These are phyloP conservation scores for Mimumesa dahlbomi DNA, from an alignment of 2,888 invertebrate genomes.

Conservation along the genomic window DNA sequence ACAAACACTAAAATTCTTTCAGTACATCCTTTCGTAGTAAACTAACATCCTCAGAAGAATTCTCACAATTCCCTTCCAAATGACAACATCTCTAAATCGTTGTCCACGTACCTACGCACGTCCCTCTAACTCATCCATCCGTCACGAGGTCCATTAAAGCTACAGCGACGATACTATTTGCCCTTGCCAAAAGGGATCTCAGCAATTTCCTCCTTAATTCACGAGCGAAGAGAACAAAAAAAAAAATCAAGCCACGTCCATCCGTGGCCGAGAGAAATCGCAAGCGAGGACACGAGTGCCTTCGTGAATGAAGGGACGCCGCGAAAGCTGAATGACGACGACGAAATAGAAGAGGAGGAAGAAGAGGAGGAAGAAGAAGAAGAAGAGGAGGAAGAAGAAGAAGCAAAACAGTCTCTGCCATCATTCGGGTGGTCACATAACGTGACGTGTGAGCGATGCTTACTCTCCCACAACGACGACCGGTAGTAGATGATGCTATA, in stretches of 20 bases:
- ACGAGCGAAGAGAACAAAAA: background rate
- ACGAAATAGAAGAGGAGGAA: conserved; percentile 3
- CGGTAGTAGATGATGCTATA: conserved; percentile 79
- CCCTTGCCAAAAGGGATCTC: background rate
- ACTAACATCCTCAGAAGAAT: too few relatives aligned
- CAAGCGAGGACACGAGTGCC: conserved; percentile 24
- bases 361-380: conserved; percentile 30
- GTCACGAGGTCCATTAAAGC: background rate
- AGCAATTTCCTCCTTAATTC: conserved; percentile 6
- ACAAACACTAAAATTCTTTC: too few relatives aligned
- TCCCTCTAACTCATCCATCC: background rate
- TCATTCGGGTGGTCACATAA: conserved; percentile 68
- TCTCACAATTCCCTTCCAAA: too few relatives aligned
- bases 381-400: conserved; percentile 29
- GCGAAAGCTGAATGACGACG: conserved; percentile 43
- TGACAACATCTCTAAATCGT: too few relatives aligned
- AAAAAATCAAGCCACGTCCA: conserved; percentile 13
- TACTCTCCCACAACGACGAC: conserved; percentile 79
- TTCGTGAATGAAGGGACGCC: conserved; percentile 47
- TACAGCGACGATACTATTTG: background rate
- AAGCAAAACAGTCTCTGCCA: conserved; percentile 38
- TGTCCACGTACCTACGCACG: too few relatives aligned
- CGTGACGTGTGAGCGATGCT: conserved; percentile 77
- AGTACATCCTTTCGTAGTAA: too few relatives aligned
- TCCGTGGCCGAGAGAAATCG: conserved; percentile 31